These are phyloP conservation scores for Pogonophryne albipinna DNA, from an alignment of 2,797 vertebrate genomes.

Conservation along the genomic window DNA sequence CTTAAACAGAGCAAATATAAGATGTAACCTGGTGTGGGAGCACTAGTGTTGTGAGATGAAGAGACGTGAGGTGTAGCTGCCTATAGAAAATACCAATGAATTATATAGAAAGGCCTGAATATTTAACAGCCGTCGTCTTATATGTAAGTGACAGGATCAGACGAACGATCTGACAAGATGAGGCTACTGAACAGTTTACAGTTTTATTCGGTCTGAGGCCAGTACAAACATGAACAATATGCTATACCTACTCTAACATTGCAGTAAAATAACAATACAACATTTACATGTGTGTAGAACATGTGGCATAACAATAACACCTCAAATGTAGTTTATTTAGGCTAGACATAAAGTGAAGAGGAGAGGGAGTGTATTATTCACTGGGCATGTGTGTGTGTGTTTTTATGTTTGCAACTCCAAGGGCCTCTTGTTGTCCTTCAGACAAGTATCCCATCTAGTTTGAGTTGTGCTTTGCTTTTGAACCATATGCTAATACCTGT, in stretches of 20 bases:
- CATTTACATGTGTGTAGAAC: constrained; percentile 40
- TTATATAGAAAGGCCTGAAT: constrained; percentile 34
- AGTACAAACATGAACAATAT: constrained; percentile 10
- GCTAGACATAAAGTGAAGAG: too few species aligned
- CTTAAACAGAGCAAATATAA: constrained; percentile 55
- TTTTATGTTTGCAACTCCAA: constrained; percentile 31
- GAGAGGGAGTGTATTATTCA: too few species aligned
- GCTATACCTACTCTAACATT: constrained; percentile 10
- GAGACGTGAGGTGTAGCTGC: neutral
- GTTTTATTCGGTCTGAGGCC: neutral
- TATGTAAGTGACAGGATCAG: constrained; percentile 11
- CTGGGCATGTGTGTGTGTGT: constrained; percentile 14
- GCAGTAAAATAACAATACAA: constrained; percentile 38
- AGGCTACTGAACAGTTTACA: neutral
- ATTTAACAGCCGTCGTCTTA: constrained; percentile 28
- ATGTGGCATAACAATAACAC: neutral
- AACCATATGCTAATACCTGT: constrained; percentile 67
- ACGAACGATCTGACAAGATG: constrained; percentile 4
- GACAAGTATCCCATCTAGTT: constrained; percentile 41
- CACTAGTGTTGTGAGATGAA: constrained; percentile 11
- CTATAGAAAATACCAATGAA: constrained; percentile 32
- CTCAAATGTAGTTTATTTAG: constrained; percentile 21
- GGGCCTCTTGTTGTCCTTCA: constrained; percentile 48
- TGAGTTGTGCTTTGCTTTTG: constrained; percentile 57
- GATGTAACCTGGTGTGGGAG: constrained; percentile 13